Evolutionary conservation across 30 jellyfish, hydroid and myxozoan genomes (phyloP), one percentile per base, ranked within the genome.

Genomic region (Catostylus mosaicus): DNA sequence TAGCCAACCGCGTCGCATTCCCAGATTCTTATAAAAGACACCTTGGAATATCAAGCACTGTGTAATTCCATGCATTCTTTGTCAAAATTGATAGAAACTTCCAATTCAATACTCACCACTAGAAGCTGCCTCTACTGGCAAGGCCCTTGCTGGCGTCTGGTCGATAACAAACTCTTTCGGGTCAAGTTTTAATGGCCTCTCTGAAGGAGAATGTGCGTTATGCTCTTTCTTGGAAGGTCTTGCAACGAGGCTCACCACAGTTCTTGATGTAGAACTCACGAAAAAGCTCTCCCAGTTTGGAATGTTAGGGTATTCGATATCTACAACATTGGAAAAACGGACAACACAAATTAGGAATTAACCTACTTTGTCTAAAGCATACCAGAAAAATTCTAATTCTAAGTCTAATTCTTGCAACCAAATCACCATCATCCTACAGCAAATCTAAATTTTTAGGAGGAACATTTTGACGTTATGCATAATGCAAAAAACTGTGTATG

Each of bases 271-370:
- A 6, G 79, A 52, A 33, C 68, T 73, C 45, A 77, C 70, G 43
- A 88, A 80, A 80, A 88, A 88, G 52, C 77, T 63, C 70, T 88
- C 97, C 93, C 97, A 79, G 72, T 88, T 89, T 22, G 86, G 70
- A 31, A 88, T 73, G 37, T 64, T 67, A 9, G 88, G 84, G 46
- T 88, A 88, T 3, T 48, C 47, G 75, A 86, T 69, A 26, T 86
- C 90, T 67, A 36, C 61, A 52, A 35, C 26, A 16, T 5, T 1
- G 40, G n/a, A 59, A 27, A 59, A 59, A 23, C 10, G 4, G 60
- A 46, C 19, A 46, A 46, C 60, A 46, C 60, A 9, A 19, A n/a
- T n/a, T n/a, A n/a, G n/a, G n/a, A n/a, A n/a, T n/a, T n/a, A n/a
- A n/a, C n/a, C n/a, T n/a, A n/a, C n/a, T n/a, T n/a, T n/a, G n/a